Evolutionary conservation across 37 sponge, comb jelly and placozoan genomes (phyloP).

Genomic region (Eunapius fragilis): DNA sequence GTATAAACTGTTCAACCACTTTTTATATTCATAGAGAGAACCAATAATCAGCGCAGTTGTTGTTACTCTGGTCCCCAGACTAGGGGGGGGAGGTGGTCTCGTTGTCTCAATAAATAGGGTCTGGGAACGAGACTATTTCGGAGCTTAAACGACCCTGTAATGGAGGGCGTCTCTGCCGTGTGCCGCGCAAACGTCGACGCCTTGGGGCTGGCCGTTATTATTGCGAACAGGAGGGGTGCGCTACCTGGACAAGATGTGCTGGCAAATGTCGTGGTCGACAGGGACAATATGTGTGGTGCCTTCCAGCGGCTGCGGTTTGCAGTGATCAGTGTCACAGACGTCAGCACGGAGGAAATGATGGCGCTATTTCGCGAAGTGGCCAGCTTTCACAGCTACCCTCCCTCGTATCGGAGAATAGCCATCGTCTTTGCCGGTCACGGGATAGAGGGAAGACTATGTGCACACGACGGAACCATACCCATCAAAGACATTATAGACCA

Average conservation of each 20-base stretch:
- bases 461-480: conserved; percentile 13
- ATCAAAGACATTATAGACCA: conserved; percentile 11
- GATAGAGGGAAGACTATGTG: neutral
- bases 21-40: no score
- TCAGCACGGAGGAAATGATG: neutral
- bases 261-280: neutral
- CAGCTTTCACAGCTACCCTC: neutral
- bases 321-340: neutral
- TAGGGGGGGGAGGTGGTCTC: no score
- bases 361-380: neutral
- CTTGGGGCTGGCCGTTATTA: conserved; percentile 45
- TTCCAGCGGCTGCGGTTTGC: conserved; percentile 3
- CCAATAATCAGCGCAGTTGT: no score
- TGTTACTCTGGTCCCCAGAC: no score
- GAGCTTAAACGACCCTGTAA: no score
- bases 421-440: conserved; percentile 59
- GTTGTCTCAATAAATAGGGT: no score
- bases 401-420: conserved; percentile 11
- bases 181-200: neutral
- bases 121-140: no score
- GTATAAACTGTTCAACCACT: no score
- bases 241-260: neutral
- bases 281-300: neutral
- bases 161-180: neutral
- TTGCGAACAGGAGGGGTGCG: conserved; percentile 9